Percentiles rank a stretch among this genome's conserved stretches.
phyloP scores from a whole-genome alignment of 2,113 vertebrate species.

The Malurus elegans region DNA sequence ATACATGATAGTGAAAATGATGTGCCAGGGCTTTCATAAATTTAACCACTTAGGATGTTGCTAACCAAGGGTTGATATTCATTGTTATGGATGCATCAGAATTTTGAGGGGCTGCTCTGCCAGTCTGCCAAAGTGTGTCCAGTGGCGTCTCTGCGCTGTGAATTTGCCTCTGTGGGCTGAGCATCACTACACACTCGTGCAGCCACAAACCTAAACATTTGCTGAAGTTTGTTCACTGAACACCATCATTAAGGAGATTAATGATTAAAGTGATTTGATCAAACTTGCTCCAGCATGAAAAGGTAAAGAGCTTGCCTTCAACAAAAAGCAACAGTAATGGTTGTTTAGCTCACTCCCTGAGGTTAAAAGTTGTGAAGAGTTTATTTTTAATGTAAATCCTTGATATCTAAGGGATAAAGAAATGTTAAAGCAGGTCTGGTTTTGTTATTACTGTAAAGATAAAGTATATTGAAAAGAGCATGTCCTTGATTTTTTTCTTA shows the following conservation, averaged over 20 bases:
- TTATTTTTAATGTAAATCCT: conserved; percentile 61
- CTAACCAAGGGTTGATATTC: not conserved
- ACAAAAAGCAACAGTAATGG: not conserved
- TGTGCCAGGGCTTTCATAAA: conserved; percentile 73
- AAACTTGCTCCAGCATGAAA: not conserved
- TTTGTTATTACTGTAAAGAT: conserved; percentile 74
- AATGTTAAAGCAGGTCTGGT: conserved; percentile 65
- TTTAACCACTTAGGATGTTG: conserved; percentile 63
- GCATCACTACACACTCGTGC: not conserved
- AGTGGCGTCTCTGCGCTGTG: not conserved
- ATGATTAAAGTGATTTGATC: not conserved
- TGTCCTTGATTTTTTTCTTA: conserved; percentile 48
- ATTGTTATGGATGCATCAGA: not conserved
- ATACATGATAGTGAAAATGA: conserved; percentile 82
- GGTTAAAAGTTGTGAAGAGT: conserved; percentile 39
- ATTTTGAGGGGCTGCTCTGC: not conserved
- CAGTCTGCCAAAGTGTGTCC: not conserved
- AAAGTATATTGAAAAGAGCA: conserved; percentile 69
- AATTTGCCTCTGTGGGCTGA: not conserved
- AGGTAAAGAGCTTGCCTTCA: not conserved
- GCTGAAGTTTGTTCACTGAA: not conserved
- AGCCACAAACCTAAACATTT: not conserved
- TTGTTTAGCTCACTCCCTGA: not conserved
- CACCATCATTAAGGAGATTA: not conserved
- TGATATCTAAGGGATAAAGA: conserved; percentile 51